These are phyloP conservation scores for Drosophila serrata DNA, from an alignment of 1,140 invertebrate genomes.

Conservation along the genomic window DNA sequence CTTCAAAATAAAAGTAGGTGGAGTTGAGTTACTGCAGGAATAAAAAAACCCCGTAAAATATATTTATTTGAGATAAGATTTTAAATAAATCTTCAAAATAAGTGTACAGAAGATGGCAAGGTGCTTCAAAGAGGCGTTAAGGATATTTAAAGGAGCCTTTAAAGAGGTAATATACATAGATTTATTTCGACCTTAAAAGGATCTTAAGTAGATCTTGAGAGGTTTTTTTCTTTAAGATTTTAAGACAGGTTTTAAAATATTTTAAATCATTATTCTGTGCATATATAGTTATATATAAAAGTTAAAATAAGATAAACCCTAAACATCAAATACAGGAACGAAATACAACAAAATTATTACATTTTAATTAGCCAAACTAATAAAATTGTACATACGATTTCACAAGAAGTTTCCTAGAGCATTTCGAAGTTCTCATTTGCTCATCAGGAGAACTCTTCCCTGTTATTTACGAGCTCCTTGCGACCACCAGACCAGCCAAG, in stretches of 20 bases:
- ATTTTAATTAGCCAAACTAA: neutral
- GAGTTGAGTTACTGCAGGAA: neutral
- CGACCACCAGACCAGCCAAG: slow-evolving; percentile 3
- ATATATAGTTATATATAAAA: too few species aligned
- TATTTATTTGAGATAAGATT: neutral
- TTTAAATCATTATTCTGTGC: neutral
- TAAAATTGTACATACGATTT: neutral
- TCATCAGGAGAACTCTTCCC: neutral
- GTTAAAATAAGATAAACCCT: neutral
- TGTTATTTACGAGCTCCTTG: neutral
- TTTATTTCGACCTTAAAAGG: too few species aligned
- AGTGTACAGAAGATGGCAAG: too few species aligned
- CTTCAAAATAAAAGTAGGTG: too few species aligned
- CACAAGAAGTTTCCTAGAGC: neutral
- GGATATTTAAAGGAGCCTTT: neutral
- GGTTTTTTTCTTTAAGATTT: neutral
- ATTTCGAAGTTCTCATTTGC: neutral
- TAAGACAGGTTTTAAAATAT: neutral
- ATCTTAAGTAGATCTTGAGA: neutral
- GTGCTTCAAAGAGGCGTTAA: neutral
- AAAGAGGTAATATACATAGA: neutral
- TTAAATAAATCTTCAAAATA: neutral
- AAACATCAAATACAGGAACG: neutral
- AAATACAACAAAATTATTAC: neutral
- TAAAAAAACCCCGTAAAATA: too few species aligned